Percentiles rank a stretch among this genome's conserved stretches.
These are phyloP conservation scores for Abramis brama DNA, from an alignment of 2,113 vertebrate genomes.

Conservation along the genomic window DNA sequence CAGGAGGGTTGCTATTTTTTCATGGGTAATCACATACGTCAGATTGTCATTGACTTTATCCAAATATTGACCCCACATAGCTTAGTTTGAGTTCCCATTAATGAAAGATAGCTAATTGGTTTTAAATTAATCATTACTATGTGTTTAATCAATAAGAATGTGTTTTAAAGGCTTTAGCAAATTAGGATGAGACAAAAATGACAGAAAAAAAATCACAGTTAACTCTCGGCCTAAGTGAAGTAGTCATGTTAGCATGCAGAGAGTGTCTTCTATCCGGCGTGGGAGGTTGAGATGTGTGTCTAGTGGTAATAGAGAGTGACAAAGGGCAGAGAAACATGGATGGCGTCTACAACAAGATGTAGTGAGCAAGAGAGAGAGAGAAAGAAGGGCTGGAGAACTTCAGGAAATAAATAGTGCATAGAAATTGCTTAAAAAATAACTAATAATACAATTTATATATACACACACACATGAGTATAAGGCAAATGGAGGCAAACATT, in stretches of 20 bases:
- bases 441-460: too few species aligned
- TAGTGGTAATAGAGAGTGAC: constrained; percentile 30
- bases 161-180: background rate
- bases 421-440: too few species aligned
- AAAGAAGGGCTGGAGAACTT: background rate
- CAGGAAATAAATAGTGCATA: too few species aligned
- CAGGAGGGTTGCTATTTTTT: background rate
- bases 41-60: constrained; percentile 21
- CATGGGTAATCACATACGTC: background rate
- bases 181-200: background rate
- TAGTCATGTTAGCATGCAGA: constrained; percentile 7
- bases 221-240: background rate
- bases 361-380: background rate
- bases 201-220: background rate
- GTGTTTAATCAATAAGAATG: background rate
- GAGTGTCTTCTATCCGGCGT: background rate
- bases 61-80: background rate
- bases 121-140: constrained; percentile 5
- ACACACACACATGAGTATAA: too few species aligned
- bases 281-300: constrained; percentile 29
- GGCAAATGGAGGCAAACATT: too few species aligned
- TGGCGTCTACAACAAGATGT: background rate
- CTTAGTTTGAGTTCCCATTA: background rate
- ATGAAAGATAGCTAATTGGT: constrained; percentile 19
- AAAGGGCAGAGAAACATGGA: constrained; percentile 22